Percentiles rank a stretch among this genome's conserved stretches.
These are phyloP conservation scores for Dexiosoma caninum DNA, from an alignment of 2,888 invertebrate genomes.

Conservation along the genomic window DNA sequence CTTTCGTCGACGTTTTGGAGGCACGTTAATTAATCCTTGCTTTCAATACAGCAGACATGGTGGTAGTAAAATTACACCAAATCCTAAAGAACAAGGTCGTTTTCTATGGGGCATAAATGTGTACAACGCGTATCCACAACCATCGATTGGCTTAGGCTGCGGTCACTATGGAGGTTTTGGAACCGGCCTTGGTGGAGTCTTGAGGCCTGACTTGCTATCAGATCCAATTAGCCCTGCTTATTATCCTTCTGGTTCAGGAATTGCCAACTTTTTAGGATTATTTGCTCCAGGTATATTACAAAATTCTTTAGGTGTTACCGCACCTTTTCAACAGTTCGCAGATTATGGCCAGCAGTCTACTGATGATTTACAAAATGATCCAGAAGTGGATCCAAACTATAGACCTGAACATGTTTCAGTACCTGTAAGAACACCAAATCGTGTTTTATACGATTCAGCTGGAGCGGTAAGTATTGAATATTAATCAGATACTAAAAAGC, in stretches of 20 bases:
- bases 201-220: slow-evolving; percentile 66
- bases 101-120: slow-evolving; percentile 76
- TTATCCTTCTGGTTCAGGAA: slow-evolving; percentile 64
- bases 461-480: slow-evolving; percentile 73
- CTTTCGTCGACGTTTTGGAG: slow-evolving; percentile 45
- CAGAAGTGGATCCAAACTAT: slow-evolving; percentile 72
- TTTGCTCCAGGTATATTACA: slow-evolving; percentile 74
- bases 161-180: slow-evolving; percentile 57
- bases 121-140: slow-evolving; percentile 71
- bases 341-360: slow-evolving; percentile 39
- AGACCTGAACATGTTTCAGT: slow-evolving; percentile 33
- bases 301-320: slow-evolving; percentile 68
- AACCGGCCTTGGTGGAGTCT: slow-evolving; percentile 63
- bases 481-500: too few species aligned
- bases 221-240: slow-evolving; percentile 67
- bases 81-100: slow-evolving; percentile 72
- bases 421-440: slow-evolving; percentile 69
- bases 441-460: slow-evolving; percentile 68
- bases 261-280: slow-evolving; percentile 71
- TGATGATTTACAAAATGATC: slow-evolving; percentile 69
- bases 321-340: slow-evolving; percentile 51
- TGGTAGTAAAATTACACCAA: slow-evolving; percentile 56
- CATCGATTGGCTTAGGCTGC: slow-evolving; percentile 10
- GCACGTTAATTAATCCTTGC: slow-evolving; percentile 65
- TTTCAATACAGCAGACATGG: slow-evolving; percentile 69